These are phyloP conservation scores for Papilio gigon DNA, from an alignment of 2,888 invertebrate genomes.

Conservation along the genomic window DNA sequence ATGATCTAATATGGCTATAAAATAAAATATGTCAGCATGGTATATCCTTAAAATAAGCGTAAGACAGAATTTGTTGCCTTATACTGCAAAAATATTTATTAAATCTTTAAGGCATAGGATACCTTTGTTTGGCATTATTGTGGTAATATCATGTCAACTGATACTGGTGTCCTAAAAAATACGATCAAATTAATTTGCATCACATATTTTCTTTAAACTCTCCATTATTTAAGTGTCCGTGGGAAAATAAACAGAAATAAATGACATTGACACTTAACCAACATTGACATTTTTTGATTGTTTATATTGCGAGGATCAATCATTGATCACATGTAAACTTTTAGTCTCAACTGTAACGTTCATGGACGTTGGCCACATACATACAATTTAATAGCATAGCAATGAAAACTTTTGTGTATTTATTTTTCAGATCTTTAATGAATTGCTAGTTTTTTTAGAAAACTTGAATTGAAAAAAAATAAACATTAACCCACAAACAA, in stretches of 20 bases:
- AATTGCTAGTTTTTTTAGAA: too few relatives aligned
- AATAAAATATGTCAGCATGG: not conserved
- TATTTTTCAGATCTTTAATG: too few relatives aligned
- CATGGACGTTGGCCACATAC: too few relatives aligned
- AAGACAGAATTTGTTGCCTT: constrained; percentile 39
- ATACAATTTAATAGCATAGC: too few relatives aligned
- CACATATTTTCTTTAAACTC: not conserved
- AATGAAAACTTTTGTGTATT: too few relatives aligned
- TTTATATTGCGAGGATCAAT: too few relatives aligned
- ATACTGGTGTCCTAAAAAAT: constrained; percentile 16
- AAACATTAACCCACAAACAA: not conserved
- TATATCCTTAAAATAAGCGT: constrained; percentile 13
- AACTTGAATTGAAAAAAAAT: too few relatives aligned
- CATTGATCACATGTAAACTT: too few relatives aligned
- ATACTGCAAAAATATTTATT: not conserved
- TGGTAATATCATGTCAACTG: constrained; percentile 9
- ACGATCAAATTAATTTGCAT: not conserved
- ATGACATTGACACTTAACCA: not conserved
- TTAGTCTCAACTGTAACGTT: too few relatives aligned
- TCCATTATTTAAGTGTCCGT: constrained; percentile 4
- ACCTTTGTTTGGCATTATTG: constrained; percentile 60
- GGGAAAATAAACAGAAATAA: constrained; percentile 7
- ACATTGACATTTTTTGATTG: not conserved
- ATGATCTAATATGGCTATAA: not conserved
- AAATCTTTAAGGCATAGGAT: constrained; percentile 30